phyloP scores from a whole-genome alignment of 1,140 invertebrate genomes.

The Penaeus indicus region DNA sequence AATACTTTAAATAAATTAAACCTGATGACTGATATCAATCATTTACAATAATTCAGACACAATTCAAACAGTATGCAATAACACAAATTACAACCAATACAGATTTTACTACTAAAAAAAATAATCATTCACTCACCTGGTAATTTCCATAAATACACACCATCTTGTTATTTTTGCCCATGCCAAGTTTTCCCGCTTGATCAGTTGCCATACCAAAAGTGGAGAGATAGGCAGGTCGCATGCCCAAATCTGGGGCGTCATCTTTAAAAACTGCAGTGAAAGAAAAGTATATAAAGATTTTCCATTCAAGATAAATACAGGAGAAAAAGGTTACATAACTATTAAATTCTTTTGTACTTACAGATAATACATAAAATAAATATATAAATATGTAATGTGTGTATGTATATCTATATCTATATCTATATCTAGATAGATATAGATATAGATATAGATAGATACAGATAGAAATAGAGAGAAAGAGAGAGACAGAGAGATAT shows the following conservation, averaged over 20 bases:
- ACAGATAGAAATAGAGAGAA: too few relatives aligned
- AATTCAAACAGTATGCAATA: too few relatives aligned
- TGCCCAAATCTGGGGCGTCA: conserved; percentile 41
- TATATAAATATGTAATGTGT: too few relatives aligned
- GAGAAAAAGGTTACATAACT: background rate
- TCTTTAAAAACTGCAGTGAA: conserved; percentile 29
- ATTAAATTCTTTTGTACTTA: too few relatives aligned
- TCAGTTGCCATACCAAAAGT: conserved; percentile 57
- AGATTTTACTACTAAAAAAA: background rate
- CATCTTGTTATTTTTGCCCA: conserved; percentile 56
- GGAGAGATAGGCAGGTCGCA: conserved; percentile 47
- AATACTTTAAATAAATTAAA: too few relatives aligned
- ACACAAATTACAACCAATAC: background rate
- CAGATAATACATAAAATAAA: too few relatives aligned
- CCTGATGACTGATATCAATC: too few relatives aligned
- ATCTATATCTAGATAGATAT: too few relatives aligned
- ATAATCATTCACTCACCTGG: conserved; percentile 30
- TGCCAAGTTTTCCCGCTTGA: conserved; percentile 57
- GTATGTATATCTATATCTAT: too few relatives aligned
- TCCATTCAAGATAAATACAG: background rate
- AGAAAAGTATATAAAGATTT: background rate
- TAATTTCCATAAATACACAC: conserved; percentile 57
- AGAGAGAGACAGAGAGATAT: too few relatives aligned
- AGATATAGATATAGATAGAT: too few relatives aligned
- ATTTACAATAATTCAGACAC: too few relatives aligned